Base-by-base conservation (phyloP, 1,140 invertebrate genomes). In the Ctenoplectra terminalis region DNA sequence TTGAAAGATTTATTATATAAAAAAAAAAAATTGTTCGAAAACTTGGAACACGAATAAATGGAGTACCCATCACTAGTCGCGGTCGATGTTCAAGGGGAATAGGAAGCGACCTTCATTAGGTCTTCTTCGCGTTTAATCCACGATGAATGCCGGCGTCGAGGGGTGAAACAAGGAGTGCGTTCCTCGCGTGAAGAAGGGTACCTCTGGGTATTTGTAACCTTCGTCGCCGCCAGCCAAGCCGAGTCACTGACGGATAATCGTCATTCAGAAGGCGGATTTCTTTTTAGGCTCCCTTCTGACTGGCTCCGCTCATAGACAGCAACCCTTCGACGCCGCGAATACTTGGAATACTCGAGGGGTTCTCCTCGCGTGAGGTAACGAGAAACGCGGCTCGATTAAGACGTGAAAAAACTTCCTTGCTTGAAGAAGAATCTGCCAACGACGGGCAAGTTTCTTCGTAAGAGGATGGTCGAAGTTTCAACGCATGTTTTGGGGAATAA, bases 61-160 rank as follows among this genome's bases (percentile, higher is more conserved):
- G 6, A 74, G 26, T 20, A 64, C 20, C 34, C 8, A 13, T 43
- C 11, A 13, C 9, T 11, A 23, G 61, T 46, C 70, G 9, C 48
- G 23, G 50, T n/a, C 52, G 58, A 67, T 50, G 52, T 34, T 26
- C 69, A 29, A 66, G 60, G 23, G 69, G 72, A 70, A 58, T 48
- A 70, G 83, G 37, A 43, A 76, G 56, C 29, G 56, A 75, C 56
- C 64, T 78, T 86, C 85, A 78, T 86, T 86, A 86, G 64, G 70
- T 86, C 84, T 74, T 48, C 73, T 86, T 82, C 80, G 79, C 70
- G 54, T 86, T 82, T 86, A 86, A 86, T 86, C 84, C 84, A 69
- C 70, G 79, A 67, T 82, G 80, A 86, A 86, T 82, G 52, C 43
- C 73, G 26, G 4, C 15, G 50, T 60, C 67, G 69, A 72, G 46